Base-by-base conservation (phyloP, 2,113 vertebrate species). In the Ranitomeya imitator region DNA sequence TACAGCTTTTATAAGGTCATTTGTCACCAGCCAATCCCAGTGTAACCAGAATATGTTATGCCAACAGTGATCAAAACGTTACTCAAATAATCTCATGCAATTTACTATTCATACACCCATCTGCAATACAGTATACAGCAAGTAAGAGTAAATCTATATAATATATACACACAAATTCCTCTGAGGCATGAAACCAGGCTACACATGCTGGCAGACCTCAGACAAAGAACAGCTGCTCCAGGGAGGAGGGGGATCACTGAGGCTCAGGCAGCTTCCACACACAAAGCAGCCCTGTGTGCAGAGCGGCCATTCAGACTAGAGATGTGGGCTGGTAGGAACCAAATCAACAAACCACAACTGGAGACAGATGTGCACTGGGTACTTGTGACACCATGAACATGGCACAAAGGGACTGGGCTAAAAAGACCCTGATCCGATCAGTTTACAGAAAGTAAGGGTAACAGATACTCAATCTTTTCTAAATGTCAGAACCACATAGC, bases 161-260 rank as follows among this genome's bases (percentile, higher is more conserved):
- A 13, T 9, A 37, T 73, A 73, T 37, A 37, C 12, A 31, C 3
- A 14, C 0, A 60, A 8, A 31, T 21, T 77, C 16, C 45, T 4
- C 51, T 0, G 18, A 63, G 31, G 16, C 31, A 52, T 19, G 67
- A 77, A 86, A 45, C 0, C 16, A 37, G 11, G 9, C 63, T 14
- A 37, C 79, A 61, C 73, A 4, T 0, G 23, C 86, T 31, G 82
- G 0, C 15, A 60, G 37, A 11, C 86, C 71, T 86, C 65, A 77
- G 37, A 85, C 79, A 76, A 13, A 13, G 85, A 89, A 89, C 88
- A 90, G 89, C 87, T 76, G 89, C 85, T 21, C 31, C 21, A 52
- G 71, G 45, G 15, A 82, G 14, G 81, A 83, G 90, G 86, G 16
- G 85, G 85, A 61, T 61, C 10, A 54, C 15, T 21, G 79, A 31